Base-by-base conservation (phyloP, 2,888 invertebrate genomes). In the Cheilosia vernalis region DNA sequence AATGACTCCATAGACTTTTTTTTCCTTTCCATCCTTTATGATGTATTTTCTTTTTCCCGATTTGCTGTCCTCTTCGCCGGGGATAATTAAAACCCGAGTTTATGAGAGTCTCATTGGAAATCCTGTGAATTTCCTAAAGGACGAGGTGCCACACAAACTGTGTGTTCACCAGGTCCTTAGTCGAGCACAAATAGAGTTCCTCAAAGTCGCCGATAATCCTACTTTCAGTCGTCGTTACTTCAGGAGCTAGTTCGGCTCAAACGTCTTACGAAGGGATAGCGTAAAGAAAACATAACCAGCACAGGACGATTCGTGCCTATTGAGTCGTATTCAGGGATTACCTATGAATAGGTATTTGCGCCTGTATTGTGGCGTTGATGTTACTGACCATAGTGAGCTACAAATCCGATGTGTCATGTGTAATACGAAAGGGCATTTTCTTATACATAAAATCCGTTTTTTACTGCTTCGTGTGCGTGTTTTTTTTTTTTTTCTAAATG, bases 41-140 rank as follows among this genome's bases (percentile, higher is more conserved):
- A 1, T 33, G 55, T 69, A 40, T 19, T 44, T 21, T 58, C 47
- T 66, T 61, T 33, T 27, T 76, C 60, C 37, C 53, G 60, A 76
- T 76, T 67, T 67, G 66, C 67, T 42, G 47, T 42, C 58, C 76
- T 49, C 53, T 61, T 77, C 55, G 15, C n/a, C 15, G 37, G 51
- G 24, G 67, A 84, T 74, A 73, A 79, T 84, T 84, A 74, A 84
- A 74, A 73, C 67, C 73, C 55, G 58, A 77, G 83, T 83, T 83
- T 83, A 84, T 79, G 79, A 74, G 53, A 69, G 83, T 79, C 67
- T 78, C 78, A 73, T 37, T 63, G 73, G 47, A 63, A 72, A 55
- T 19, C 53, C 56, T 49, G 27, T 19, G 42, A 74, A 63, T 44
- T 76, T 66, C 40, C 40, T 51, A 53, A 47, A 58, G 49, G 47